phyloP scores from a whole-genome alignment of 2,797 vertebrate genomes.

The Merluccius polli region DNA sequence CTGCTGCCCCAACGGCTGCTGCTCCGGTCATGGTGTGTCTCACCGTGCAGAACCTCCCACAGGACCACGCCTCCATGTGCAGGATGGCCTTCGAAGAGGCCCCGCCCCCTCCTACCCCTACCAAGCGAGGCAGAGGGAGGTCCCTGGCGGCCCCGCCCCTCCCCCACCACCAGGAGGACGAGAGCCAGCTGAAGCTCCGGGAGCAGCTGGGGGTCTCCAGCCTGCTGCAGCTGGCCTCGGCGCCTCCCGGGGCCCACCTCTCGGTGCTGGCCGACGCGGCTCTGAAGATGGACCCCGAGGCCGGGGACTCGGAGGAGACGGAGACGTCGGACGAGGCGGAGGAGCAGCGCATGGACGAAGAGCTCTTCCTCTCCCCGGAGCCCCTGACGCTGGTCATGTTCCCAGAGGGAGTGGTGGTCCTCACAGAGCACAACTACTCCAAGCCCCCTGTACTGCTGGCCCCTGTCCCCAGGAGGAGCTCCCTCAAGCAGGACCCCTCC shows the following conservation, averaged over 20 bases:
- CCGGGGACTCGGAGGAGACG: slow-evolving; percentile 78
- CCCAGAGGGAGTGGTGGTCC: slow-evolving; percentile 66
- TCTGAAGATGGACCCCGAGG: slow-evolving; percentile 72
- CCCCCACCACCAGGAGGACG: slow-evolving; percentile 55
- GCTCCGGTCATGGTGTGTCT: slow-evolving; percentile 69
- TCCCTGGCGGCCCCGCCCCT: slow-evolving; percentile 56
- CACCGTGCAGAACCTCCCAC: slow-evolving; percentile 86
- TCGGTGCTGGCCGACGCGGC: slow-evolving; percentile 81
- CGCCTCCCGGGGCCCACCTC: slow-evolving; percentile 69
- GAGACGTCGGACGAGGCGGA: slow-evolving; percentile 84
- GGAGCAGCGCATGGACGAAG: slow-evolving; percentile 73
- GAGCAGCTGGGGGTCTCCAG: slow-evolving; percentile 76
- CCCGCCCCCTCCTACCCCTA: slow-evolving; percentile 33
- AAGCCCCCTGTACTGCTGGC: slow-evolving; percentile 63
- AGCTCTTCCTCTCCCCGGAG: slow-evolving; percentile 47
- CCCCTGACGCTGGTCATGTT: slow-evolving; percentile 53
- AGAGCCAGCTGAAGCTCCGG: slow-evolving; percentile 66
- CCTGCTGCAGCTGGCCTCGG: slow-evolving; percentile 74
- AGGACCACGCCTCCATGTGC: slow-evolving; percentile 88
- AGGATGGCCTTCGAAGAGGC: slow-evolving; percentile 80
- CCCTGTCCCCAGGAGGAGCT: slow-evolving; percentile 50
- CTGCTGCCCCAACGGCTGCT: slow-evolving; percentile 9
- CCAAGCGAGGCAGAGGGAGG: slow-evolving; percentile 67
- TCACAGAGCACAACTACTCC: slow-evolving; percentile 88
- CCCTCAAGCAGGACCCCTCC: slow-evolving; percentile 58